Conservation (phyloP, 2,113 vertebrate species). For the Rostratula benghalensis region DNA sequence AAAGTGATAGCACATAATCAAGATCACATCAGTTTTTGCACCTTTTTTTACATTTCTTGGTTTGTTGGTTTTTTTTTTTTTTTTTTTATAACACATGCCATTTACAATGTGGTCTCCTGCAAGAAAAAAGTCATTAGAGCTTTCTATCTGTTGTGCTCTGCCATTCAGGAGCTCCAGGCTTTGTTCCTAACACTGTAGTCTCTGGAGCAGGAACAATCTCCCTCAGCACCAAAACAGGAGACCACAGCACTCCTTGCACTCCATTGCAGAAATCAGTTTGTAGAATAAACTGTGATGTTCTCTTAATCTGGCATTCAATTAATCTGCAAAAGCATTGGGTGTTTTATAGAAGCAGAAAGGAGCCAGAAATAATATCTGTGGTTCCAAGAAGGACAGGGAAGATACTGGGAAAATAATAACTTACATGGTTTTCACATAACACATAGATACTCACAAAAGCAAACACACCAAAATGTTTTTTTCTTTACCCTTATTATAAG, state of each 20-base stretch:
- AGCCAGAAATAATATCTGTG: neutral
- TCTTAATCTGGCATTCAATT: neutral
- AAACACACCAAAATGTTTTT: neutral
- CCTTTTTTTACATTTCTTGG: neutral
- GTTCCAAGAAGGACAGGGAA: neutral
- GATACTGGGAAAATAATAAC: neutral
- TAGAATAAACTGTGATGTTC: neutral
- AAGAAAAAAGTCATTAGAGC: neutral
- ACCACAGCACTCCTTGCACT: neutral
- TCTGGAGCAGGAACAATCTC: neutral
- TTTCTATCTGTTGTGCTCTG: neutral
- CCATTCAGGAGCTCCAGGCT: neutral
- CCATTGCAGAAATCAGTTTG: neutral
- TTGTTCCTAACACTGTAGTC: neutral
- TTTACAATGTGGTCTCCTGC: neutral
- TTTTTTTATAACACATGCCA: neutral
- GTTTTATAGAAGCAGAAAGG: neutral
- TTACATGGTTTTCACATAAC: neutral
- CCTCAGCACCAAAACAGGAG: neutral
- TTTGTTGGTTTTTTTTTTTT: neutral
- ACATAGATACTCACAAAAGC: neutral
- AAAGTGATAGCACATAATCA: neutral
- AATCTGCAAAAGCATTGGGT: neutral
- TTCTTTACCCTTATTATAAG: neutral
- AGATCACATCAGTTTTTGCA: neutral